Conservation (phyloP, 2,797 vertebrate species). For the Bufotes viridis region DNA sequence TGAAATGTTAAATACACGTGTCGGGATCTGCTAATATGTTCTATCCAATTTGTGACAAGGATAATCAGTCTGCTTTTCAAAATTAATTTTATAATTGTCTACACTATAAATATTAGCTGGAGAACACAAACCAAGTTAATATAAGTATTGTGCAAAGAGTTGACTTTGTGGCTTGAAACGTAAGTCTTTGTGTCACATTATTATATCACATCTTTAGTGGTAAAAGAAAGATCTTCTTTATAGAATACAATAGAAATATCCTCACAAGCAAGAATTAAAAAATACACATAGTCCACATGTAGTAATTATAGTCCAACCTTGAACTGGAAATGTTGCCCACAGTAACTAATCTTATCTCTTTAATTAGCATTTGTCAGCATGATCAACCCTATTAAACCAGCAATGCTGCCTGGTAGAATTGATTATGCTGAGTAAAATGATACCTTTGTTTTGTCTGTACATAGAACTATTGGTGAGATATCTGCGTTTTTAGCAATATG, state of each 20-base stretch:
- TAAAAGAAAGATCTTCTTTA: too few species aligned
- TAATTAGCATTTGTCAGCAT: too few species aligned
- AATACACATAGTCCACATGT: not conserved
- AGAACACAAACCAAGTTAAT: not conserved
- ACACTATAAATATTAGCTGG: not conserved
- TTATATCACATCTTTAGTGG: too few species aligned
- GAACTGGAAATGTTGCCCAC: not conserved
- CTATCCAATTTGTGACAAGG: not conserved
- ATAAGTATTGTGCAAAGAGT: not conserved
- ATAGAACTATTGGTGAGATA: too few species aligned
- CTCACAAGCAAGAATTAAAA: not conserved
- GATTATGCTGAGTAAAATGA: too few species aligned
- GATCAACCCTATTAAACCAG: too few species aligned
- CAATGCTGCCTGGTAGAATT: too few species aligned
- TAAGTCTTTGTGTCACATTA: too few species aligned
- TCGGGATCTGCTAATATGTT: constrained; percentile 13
- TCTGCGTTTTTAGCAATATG: too few species aligned
- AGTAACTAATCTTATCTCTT: not conserved
- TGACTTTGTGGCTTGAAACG: too few species aligned
- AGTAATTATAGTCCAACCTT: too few species aligned
- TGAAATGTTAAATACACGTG: constrained; percentile 27
- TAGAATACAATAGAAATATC: not conserved
- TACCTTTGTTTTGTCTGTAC: too few species aligned
- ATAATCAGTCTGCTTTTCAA: not conserved
- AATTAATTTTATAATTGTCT: not conserved